These are phyloP conservation scores for Falco columbarius DNA, from an alignment of 2,797 vertebrate species.

Conservation along the genomic window DNA sequence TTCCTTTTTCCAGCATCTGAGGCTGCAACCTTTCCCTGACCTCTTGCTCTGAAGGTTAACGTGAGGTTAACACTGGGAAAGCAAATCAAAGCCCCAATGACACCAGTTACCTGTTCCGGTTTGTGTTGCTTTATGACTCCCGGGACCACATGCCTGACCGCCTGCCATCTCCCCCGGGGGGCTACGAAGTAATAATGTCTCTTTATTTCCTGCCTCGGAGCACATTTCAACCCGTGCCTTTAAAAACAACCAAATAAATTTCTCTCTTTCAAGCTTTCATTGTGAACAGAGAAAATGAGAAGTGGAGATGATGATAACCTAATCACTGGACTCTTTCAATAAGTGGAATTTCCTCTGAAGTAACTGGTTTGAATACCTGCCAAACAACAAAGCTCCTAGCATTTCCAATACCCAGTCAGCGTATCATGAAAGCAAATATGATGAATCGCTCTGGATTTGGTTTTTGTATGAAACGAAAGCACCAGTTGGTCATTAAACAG, in stretches of 20 bases:
- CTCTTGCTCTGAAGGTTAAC: conserved; percentile 45
- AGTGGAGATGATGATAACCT: conserved; percentile 45
- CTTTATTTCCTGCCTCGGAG: conserved; percentile 63
- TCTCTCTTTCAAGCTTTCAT: conserved; percentile 13
- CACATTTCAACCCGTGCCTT: not conserved
- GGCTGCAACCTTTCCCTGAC: conserved; percentile 54
- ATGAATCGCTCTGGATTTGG: not conserved
- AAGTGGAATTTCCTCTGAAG: conserved; percentile 51
- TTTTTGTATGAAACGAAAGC: not conserved
- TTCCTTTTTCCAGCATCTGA: not conserved
- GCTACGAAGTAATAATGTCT: not conserved
- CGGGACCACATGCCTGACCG: conserved; percentile 29
- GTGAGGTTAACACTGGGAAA: conserved; percentile 44
- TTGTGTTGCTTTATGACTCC: conserved; percentile 36
- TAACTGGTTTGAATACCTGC: not conserved
- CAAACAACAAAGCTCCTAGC: conserved; percentile 1
- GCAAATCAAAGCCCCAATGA: conserved; percentile 55
- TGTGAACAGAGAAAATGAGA: conserved; percentile 22
- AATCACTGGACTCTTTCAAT: conserved; percentile 17
- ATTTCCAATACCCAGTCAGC: not conserved
- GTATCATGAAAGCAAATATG: not conserved
- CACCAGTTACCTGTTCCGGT: conserved; percentile 59
- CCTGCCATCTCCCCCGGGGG: not conserved
- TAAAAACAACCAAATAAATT: conserved; percentile 28
- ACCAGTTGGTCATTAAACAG: not conserved